Conservation (phyloP, 2,113 vertebrate species). For the Embiotoca jacksoni region DNA sequence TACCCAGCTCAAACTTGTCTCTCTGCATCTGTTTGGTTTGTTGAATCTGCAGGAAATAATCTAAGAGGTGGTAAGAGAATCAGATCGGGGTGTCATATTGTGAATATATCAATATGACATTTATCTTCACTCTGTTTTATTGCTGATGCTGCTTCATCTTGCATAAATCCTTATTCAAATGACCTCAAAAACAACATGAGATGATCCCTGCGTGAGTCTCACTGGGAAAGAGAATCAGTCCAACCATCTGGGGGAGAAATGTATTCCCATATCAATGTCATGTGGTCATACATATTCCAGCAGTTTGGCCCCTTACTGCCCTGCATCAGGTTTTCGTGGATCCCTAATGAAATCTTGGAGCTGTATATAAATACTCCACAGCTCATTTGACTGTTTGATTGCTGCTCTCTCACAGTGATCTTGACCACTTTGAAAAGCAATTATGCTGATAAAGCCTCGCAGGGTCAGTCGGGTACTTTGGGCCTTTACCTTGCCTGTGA, state of each 20-base stretch:
- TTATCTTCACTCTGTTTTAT: too few relatives aligned
- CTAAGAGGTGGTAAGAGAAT: too few relatives aligned
- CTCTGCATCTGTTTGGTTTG: background rate
- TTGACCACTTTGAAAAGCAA: conserved; percentile 52
- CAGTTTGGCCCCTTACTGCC: background rate
- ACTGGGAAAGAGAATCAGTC: background rate
- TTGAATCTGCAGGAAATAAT: background rate
- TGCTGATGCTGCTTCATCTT: too few relatives aligned
- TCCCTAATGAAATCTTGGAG: conserved; percentile 28
- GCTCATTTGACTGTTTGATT: conserved; percentile 48
- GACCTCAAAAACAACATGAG: too few relatives aligned
- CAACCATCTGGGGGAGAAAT: background rate
- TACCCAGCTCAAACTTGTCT: background rate
- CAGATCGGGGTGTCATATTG: too few relatives aligned
- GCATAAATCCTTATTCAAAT: too few relatives aligned
- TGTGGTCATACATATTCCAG: conserved; percentile 32
- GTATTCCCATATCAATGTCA: conserved; percentile 17
- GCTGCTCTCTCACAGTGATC: conserved; percentile 36
- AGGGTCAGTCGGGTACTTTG: conserved; percentile 24
- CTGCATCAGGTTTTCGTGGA: background rate
- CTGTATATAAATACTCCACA: background rate
- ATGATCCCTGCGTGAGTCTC: too few relatives aligned
- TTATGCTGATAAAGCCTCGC: conserved; percentile 48
- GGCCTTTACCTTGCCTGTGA: conserved; percentile 6
- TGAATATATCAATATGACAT: too few relatives aligned